Evolutionary conservation across 2,888 invertebrate genomes (phyloP).

Genomic region (Agrochola lota): DNA sequence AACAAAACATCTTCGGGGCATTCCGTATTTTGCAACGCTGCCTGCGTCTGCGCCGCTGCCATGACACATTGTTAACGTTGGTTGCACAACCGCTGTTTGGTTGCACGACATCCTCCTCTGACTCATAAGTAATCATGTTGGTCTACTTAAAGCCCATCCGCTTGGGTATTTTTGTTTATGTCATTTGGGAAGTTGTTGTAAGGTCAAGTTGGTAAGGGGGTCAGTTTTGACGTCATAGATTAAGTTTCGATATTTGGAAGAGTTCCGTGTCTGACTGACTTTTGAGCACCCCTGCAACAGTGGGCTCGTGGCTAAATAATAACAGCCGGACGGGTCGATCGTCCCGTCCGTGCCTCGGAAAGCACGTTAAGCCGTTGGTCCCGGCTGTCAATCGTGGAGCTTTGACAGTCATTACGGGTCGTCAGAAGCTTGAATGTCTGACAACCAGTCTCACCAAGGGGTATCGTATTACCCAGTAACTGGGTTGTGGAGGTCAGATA

Average conservation of each 20-base stretch:
- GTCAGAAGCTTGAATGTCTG: no score
- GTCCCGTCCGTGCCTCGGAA: no score
- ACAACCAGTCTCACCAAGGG: no score
- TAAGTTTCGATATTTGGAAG: neutral
- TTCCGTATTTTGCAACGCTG: slow-evolving; percentile 31
- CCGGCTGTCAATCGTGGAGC: no score
- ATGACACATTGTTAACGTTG: slow-evolving; percentile 47
- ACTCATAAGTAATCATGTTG: slow-evolving; percentile 37
- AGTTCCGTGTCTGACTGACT: neutral
- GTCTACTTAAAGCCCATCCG: slow-evolving; percentile 45
- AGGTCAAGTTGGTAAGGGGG: slow-evolving; percentile 24
- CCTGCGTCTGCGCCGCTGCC: neutral
- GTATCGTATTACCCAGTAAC: no score
- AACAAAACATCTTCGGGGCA: slow-evolving; percentile 3
- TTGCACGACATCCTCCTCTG: slow-evolving; percentile 48
- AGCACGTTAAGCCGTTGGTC: no score
- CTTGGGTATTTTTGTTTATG: slow-evolving; percentile 28
- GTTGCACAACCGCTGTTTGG: slow-evolving; percentile 39
- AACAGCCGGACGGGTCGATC: no score
- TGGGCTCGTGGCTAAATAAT: no score
- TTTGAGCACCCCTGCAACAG: neutral
- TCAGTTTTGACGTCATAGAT: neutral
- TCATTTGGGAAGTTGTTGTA: neutral
- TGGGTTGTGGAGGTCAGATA: no score
- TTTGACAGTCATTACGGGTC: no score